Percentiles rank a stretch among this genome's conserved stretches.
These are phyloP conservation scores for Myotis vivesi DNA, from an alignment of 2,797 vertebrate genomes.

Conservation along the genomic window DNA sequence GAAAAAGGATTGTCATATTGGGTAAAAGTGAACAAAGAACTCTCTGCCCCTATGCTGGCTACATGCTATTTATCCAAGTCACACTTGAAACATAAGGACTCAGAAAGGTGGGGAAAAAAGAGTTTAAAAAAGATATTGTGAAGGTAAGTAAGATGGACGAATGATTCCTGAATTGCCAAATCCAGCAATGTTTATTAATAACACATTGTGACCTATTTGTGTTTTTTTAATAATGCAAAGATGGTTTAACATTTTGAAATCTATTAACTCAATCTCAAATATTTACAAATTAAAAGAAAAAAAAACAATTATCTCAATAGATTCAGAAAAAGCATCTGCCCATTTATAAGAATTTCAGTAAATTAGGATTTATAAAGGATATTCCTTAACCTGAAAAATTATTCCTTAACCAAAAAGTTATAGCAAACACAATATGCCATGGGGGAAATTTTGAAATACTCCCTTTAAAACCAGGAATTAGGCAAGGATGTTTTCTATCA, in stretches of 20 bases:
- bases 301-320: not conserved
- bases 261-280: not conserved
- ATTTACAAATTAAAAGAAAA: conserved; percentile 26
- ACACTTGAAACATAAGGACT: not conserved
- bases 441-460: not conserved
- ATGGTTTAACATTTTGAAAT: conserved; percentile 2
- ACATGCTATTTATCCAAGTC: not conserved
- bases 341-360: not conserved
- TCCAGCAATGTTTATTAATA: not conserved
- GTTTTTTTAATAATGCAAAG: conserved; percentile 26
- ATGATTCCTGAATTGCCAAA: not conserved
- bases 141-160: not conserved
- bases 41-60: not conserved
- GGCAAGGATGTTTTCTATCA: not conserved
- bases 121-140: not conserved
- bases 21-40: not conserved
- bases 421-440: not conserved
- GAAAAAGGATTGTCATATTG: not conserved
- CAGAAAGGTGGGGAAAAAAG: not conserved
- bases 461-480: conserved; percentile 38
- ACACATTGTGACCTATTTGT: not conserved
- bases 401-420: not conserved
- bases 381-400: not conserved
- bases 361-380: not conserved
- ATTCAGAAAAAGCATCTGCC: conserved; percentile 1